phyloP scores from a whole-genome alignment of 2,888 invertebrate genomes.

The Brachypalpus laphriformis region DNA sequence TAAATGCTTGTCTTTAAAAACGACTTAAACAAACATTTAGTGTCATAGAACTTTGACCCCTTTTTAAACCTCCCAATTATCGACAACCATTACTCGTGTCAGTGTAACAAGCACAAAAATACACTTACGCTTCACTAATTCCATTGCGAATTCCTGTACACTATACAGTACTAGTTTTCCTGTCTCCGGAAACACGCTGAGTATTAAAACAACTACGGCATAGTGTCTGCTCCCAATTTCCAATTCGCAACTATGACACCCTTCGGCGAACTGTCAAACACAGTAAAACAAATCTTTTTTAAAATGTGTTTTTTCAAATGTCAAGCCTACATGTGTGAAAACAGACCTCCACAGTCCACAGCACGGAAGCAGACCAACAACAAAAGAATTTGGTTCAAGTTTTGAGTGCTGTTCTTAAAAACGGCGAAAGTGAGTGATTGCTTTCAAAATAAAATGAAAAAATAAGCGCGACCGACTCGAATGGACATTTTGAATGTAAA shows the following conservation, averaged over 20 bases:
- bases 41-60: slow-evolving; percentile 49
- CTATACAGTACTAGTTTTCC: not conserved
- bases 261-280: slow-evolving; percentile 67
- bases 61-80: slow-evolving; percentile 5
- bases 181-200: slow-evolving; percentile 38
- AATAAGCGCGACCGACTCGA: slow-evolving; percentile 4
- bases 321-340: slow-evolving; percentile 61
- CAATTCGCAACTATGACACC: slow-evolving; percentile 70
- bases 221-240: slow-evolving; percentile 48
- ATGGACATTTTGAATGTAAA: not conserved
- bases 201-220: slow-evolving; percentile 26
- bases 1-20: not conserved
- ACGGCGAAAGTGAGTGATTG: slow-evolving; percentile 47
- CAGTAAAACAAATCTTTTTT: slow-evolving; percentile 45
- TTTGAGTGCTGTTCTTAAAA: slow-evolving; percentile 70
- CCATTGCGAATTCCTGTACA: slow-evolving; percentile 34
- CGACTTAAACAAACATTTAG: not conserved
- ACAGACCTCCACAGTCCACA: slow-evolving; percentile 10
- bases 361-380: slow-evolving; percentile 2
- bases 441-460: slow-evolving; percentile 48
- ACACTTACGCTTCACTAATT: slow-evolving; percentile 19
- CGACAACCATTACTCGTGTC: slow-evolving; percentile 10
- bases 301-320: slow-evolving; percentile 64
- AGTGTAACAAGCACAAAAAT: not conserved
- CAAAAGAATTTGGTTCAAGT: slow-evolving; percentile 52